Percentiles rank a stretch among this genome's conserved stretches.
Conservation (phyloP, 2,888 invertebrate genomes). For the Tryphoninae sp. region DNA sequence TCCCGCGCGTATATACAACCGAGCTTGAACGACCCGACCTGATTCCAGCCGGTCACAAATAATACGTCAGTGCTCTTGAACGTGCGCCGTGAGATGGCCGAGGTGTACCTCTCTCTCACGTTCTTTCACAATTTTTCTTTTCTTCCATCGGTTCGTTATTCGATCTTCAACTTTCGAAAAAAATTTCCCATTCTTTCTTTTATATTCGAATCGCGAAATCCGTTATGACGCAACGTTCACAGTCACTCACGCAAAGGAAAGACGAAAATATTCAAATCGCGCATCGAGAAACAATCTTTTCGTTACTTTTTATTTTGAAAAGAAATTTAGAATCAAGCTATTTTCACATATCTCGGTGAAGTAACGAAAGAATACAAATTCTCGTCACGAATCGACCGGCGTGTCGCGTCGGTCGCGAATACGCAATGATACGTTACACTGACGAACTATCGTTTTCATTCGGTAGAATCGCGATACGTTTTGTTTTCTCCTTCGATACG, state of each 20-base stretch:
- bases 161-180: background rate
- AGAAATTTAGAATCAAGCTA: background rate
- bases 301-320: background rate
- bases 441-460: no score
- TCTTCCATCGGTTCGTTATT: constrained; percentile 37
- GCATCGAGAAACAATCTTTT: background rate
- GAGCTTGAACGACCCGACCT: constrained; percentile 68
- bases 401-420: no score
- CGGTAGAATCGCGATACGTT: background rate
- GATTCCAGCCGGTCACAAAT: constrained; percentile 66
- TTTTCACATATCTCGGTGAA: background rate
- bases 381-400: no score
- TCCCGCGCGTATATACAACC: constrained; percentile 38
- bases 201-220: constrained; percentile 13
- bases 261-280: background rate
- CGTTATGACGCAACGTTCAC: background rate
- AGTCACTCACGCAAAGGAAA: constrained; percentile 8
- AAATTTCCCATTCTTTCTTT: background rate
- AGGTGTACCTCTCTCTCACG: constrained; percentile 26
- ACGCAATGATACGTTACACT: no score
- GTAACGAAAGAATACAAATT: no score
- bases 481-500: background rate
- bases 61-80: constrained; percentile 66
- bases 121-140: constrained; percentile 36
- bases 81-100: constrained; percentile 60